These are phyloP conservation scores for Bovichtus variegatus DNA, from an alignment of 2,797 vertebrate genomes.

Conservation along the genomic window DNA sequence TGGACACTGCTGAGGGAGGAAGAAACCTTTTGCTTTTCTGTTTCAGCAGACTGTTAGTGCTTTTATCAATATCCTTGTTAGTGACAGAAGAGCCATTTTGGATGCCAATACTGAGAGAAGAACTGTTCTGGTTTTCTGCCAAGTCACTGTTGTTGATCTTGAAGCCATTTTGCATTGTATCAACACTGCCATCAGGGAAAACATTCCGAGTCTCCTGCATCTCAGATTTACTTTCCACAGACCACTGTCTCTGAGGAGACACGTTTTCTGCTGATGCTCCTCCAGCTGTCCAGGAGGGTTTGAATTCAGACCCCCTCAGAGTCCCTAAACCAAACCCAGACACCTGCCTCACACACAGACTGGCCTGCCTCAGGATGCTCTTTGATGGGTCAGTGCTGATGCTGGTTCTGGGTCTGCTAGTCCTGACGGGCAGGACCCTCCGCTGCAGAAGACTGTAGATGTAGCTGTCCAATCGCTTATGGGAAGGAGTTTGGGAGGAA, in stretches of 20 bases:
- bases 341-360: constrained; percentile 85
- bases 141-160: constrained; percentile 65
- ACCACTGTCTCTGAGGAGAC: constrained; percentile 76
- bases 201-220: constrained; percentile 67
- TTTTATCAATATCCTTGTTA: constrained; percentile 65
- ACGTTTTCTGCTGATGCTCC: constrained; percentile 69
- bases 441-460: constrained; percentile 92
- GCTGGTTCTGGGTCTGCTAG: constrained; percentile 93
- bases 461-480: constrained; percentile 91
- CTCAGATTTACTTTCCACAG: constrained; percentile 80
- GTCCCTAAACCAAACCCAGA: constrained; percentile 10
- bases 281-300: constrained; percentile 76
- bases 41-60: constrained; percentile 78
- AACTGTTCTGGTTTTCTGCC: background rate
- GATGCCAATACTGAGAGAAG: background rate
- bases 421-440: constrained; percentile 88
- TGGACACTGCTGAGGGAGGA: constrained; percentile 26
- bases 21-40: constrained; percentile 62
- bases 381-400: constrained; percentile 91
- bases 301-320: constrained; percentile 76
- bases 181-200: background rate
- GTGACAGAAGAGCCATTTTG: constrained; percentile 2
- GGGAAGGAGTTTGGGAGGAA: constrained; percentile 75
- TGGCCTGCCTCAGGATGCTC: constrained; percentile 89
- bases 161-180: background rate